These are phyloP conservation scores for Poecilia gillii DNA, from an alignment of 2,797 vertebrate genomes.

Conservation along the genomic window DNA sequence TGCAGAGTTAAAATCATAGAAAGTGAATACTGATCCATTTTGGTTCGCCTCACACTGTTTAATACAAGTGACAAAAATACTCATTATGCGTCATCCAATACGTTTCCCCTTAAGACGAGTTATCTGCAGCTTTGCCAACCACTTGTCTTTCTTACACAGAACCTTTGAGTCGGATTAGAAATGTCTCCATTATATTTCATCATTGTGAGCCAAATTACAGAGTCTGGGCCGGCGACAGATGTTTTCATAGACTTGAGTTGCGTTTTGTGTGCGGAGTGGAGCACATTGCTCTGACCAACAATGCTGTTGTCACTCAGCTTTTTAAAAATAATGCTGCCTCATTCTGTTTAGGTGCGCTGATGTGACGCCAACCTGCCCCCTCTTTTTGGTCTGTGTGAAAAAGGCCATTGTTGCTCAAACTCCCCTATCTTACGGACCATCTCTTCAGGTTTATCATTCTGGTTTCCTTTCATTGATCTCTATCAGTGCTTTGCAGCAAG, in stretches of 20 bases:
- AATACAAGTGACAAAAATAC: not conserved
- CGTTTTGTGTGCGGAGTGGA: not conserved
- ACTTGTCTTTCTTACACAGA: not conserved
- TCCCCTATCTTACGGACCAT: not conserved
- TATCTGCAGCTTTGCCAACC: not conserved
- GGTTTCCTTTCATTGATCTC: not conserved
- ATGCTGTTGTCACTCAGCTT: not conserved
- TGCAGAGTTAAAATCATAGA: not conserved
- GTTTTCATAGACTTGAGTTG: not conserved
- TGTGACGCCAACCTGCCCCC: not conserved
- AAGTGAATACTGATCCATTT: not conserved
- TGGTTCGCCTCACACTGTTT: not conserved
- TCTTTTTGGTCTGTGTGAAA: not conserved
- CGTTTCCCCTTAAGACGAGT: not conserved
- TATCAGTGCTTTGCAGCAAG: not conserved
- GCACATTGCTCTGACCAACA: not conserved
- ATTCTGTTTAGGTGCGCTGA: not conserved
- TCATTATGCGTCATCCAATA: not conserved
- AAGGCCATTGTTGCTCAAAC: not conserved
- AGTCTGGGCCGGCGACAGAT: not conserved
- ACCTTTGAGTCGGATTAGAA: not conserved
- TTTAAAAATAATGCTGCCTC: not conserved
- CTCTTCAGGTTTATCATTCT: not conserved
- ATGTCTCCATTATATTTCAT: not conserved
- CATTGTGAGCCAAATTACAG: not conserved